Evolutionary conservation across 2,113 vertebrate genomes (phyloP), one percentile per base, ranked within the genome.

Genomic region (Eptatretus burgeri): DNA sequence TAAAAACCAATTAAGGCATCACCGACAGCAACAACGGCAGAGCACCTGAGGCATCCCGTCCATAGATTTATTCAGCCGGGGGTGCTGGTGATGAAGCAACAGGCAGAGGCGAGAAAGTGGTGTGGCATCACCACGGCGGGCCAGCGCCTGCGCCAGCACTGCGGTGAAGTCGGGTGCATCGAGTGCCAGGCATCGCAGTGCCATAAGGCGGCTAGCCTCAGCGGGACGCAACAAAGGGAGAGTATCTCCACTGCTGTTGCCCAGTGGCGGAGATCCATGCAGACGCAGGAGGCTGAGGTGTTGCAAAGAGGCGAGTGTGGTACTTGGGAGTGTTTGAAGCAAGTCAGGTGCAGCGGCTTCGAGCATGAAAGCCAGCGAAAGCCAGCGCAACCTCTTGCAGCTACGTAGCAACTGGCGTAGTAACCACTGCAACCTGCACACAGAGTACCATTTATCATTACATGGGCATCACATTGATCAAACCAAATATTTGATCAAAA

Each of bases 341-440:
- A 60, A 60, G n/a, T 60, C 56, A n/a, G 56, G 56, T 20, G 56
- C 20, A 20, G 56, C 56, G n/a, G 20, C 56, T 20, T 60, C 56
- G n/a, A 60, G 56, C 56, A 60, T 60, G 56, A 60, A 60, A 20
- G 56, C 56, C 56, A 60, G 56, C 56, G 56, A 60, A n/a, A 60
- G 20, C 56, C n/a, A 60, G 56, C 56, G 56, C 56, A 60, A 2
- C n/a, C 56, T n/a, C 56, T 60, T 60, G 56, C 56, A 60, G 56
- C 20, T 60, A 17, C 56, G 56, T 10, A 60, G 56, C n/a, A 60
- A 17, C 56, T 60, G n/a, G 20, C 56, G 56, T 20, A 60, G n/a
- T 20, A 60, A 20, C 10, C n/a, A 60, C 56, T 60, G 56, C 12
- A 60, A 20, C 20, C 56, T 60, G 56, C 20, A 20, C 16, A 20